Percentiles rank a stretch among this genome's conserved stretches.
These are phyloP conservation scores for Bothrops jararaca DNA, from an alignment of 2,113 vertebrate genomes.

Conservation along the genomic window DNA sequence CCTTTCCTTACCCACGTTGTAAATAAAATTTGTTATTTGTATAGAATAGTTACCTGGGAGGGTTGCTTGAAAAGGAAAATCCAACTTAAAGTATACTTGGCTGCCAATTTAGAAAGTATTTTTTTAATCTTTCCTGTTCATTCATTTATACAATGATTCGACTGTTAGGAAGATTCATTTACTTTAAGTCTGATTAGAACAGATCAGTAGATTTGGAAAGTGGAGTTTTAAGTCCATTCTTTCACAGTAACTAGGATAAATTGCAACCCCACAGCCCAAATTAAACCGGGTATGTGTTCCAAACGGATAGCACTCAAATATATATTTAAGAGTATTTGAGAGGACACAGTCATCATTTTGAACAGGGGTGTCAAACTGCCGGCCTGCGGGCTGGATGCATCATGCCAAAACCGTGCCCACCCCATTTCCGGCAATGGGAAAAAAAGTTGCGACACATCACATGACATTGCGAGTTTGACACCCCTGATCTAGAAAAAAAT, in stretches of 20 bases:
- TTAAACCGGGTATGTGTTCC: neutral
- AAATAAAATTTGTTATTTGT: slow-evolving; percentile 18
- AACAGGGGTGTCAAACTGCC: no score
- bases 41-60: neutral
- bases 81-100: neutral
- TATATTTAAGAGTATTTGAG: neutral
- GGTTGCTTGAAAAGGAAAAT: neutral
- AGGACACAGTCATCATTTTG: neutral
- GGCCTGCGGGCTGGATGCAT: no score
- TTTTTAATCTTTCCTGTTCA: neutral
- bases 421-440: no score
- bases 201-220: neutral
- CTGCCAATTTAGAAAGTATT: neutral
- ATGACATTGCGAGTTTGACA: no score
- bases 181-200: neutral
- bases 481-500: no score
- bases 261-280: neutral
- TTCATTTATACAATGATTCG: neutral
- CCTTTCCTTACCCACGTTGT: neutral
- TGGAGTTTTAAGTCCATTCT: neutral
- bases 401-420: no score
- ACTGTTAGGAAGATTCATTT: neutral
- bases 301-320: neutral
- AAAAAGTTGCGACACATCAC: no score
- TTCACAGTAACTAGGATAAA: neutral